phyloP scores from a whole-genome alignment of 2,797 vertebrate species.

The Hypotaenidia philippensis region DNA sequence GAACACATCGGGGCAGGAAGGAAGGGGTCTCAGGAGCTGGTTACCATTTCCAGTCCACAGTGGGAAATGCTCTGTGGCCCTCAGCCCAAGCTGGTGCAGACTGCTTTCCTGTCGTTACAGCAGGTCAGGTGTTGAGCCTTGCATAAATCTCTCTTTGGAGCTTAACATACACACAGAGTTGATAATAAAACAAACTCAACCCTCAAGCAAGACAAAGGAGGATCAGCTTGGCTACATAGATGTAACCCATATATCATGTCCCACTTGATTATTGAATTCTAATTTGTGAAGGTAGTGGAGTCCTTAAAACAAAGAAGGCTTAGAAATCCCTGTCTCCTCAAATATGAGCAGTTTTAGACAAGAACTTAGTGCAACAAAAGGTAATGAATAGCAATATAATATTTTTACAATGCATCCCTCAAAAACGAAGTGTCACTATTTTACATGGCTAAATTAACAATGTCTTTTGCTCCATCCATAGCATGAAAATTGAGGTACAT shows the following conservation, averaged over 20 bases:
- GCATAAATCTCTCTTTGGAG: not conserved
- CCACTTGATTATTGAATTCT: not conserved
- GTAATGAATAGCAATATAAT: not conserved
- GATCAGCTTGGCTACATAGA: not conserved
- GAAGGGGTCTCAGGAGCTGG: not conserved
- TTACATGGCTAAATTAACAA: not conserved
- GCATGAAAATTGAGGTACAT: not conserved
- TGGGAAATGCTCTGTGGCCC: not conserved
- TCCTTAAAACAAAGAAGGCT: not conserved
- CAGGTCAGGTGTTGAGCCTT: not conserved
- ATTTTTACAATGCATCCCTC: not conserved
- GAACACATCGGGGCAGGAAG: not conserved
- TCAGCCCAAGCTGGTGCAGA: not conserved
- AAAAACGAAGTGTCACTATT: not conserved
- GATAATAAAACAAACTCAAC: not conserved
- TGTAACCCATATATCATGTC: not conserved
- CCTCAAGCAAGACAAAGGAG: not conserved
- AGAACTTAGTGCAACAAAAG: not conserved
- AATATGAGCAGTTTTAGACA: not conserved
- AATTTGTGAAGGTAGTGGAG: not conserved
- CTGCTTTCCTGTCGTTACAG: not conserved
- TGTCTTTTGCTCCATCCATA: not conserved
- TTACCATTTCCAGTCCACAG: not conserved
- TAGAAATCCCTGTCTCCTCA: not conserved
- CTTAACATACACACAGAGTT: not conserved